A percentile compares a stretch with the other conserved stretches of the same genome.
Evolutionary conservation across 2,888 invertebrate genomes (phyloP).

Genomic region (Caenorhabditis virilis): DNA sequence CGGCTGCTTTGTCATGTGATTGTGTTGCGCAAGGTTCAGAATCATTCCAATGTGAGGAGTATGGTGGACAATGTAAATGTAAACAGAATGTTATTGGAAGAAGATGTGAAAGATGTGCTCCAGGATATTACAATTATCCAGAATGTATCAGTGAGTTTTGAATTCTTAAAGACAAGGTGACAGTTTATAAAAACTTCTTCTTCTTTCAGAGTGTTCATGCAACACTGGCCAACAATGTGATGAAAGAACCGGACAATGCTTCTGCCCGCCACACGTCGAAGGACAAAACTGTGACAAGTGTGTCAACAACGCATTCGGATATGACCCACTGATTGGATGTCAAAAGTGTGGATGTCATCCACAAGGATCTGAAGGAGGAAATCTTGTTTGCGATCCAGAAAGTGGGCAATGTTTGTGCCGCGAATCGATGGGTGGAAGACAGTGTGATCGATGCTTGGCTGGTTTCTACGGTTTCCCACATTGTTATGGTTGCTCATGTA

Average conservation of each 20-base stretch:
- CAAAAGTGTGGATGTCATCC: constrained; percentile 89
- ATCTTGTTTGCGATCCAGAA: constrained; percentile 84
- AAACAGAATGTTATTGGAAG: constrained; percentile 90
- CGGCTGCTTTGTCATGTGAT: constrained; percentile 85
- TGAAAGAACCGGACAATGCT: constrained; percentile 84
- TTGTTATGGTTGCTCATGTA: constrained; percentile 78
- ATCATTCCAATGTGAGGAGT: constrained; percentile 86
- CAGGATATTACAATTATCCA: constrained; percentile 93
- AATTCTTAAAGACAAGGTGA: not conserved
- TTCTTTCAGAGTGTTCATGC: constrained; percentile 71
- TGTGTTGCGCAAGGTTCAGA: constrained; percentile 82
- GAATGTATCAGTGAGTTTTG: constrained; percentile 75
- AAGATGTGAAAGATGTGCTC: constrained; percentile 80
- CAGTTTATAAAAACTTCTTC: not conserved
- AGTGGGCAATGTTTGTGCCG: constrained; percentile 89
- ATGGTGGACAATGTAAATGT: constrained; percentile 95
- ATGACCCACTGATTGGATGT: constrained; percentile 90
- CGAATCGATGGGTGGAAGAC: constrained; percentile 83
- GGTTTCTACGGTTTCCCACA: constrained; percentile 83
- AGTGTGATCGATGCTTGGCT: constrained; percentile 84
- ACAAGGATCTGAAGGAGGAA: constrained; percentile 79
- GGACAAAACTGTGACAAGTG: constrained; percentile 89
- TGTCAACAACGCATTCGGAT: constrained; percentile 85
- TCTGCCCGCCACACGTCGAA: constrained; percentile 87
- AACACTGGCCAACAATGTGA: constrained; percentile 87